Base-by-base conservation (phyloP, 2,888 invertebrate genomes). In the Thecophora atra region DNA sequence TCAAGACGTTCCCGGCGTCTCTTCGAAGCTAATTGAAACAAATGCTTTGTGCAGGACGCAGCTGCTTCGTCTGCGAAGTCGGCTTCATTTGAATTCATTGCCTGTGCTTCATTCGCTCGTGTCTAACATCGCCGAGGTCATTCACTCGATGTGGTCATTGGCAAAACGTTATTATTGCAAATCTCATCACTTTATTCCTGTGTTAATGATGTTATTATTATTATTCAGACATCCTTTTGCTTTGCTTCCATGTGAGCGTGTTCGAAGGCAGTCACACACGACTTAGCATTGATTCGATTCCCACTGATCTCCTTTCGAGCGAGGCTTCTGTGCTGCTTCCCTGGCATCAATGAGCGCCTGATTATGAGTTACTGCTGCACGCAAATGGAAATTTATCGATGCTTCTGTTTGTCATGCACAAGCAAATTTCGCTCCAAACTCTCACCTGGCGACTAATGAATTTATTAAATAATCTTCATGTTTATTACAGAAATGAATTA, bases 351-450 rank as follows among this genome's bases (percentile, higher is more conserved):
- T 66, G 24, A 51, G 63, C 42, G 17, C 24, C 58, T 68, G 68
- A 58, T 60, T 69, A 58, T 47, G 19, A 24, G 69, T 60, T 60
- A 60, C 60, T 60, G 62, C 47, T 47, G 44, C 47, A 60, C 47
- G 62, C 69, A 69, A 69, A 58, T 69, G 58, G 15, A 60, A 60
- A 60, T 60, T 69, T 69, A 69, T 69, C 60, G 28, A 60, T 28
- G 62, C 28, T 26, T 62, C 47, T 69, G 62, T 60, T 47, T 69
- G 24, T 44, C 51, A 69, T 28, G 47, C 51, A 69, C 19, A 69
- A 47, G 28, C 60, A 60, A 47, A 60, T 69, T 28, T 62, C 62
- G 56, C 26, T 58, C 58, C 42, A 42, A 56, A n/a, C 7, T 60
- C 60, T 56, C 24, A 42, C 28, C 60, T 60, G 26, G 8, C 24